Evolutionary conservation across 2,113 vertebrate genomes (phyloP).

Genomic region (Callipepla squamata): DNA sequence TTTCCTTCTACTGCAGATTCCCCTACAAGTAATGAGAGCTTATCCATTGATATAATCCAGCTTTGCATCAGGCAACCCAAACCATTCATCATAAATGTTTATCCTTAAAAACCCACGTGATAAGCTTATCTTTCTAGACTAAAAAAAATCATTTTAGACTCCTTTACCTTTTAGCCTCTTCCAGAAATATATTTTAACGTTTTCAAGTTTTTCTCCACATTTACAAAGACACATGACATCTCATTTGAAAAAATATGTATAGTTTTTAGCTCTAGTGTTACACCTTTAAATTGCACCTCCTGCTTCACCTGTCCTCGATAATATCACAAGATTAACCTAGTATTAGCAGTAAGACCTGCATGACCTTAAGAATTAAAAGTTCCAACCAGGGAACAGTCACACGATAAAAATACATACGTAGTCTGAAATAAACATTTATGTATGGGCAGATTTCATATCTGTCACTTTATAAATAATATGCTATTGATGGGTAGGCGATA

Average conservation of each 20-base stretch:
- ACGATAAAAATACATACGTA: not conserved
- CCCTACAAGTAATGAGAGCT: not conserved
- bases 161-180: not conserved
- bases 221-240: not conserved
- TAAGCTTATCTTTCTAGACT: slow-evolving; percentile 3
- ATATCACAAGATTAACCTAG: not conserved
- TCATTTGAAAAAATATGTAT: not conserved
- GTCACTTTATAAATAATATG: not conserved
- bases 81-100: not conserved
- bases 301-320: not conserved
- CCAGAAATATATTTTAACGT: not conserved
- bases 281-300: not conserved
- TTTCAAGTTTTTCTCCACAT: not conserved
- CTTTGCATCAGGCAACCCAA: slow-evolving; percentile 30
- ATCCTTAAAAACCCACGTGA: slow-evolving; percentile 49
- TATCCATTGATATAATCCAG: slow-evolving; percentile 52
- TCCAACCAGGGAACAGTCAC: not conserved
- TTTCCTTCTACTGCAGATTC: slow-evolving; percentile 21
- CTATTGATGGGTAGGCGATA: not conserved
- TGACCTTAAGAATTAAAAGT: slow-evolving; percentile 1
- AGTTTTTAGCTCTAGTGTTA: not conserved
- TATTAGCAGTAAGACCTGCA: not conserved
- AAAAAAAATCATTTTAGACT: not conserved
- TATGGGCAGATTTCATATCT: too few species aligned
- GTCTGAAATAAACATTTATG: too few species aligned